Evolutionary conservation across 2,888 invertebrate species (phyloP).

Genomic region (Allygus modestus): DNA sequence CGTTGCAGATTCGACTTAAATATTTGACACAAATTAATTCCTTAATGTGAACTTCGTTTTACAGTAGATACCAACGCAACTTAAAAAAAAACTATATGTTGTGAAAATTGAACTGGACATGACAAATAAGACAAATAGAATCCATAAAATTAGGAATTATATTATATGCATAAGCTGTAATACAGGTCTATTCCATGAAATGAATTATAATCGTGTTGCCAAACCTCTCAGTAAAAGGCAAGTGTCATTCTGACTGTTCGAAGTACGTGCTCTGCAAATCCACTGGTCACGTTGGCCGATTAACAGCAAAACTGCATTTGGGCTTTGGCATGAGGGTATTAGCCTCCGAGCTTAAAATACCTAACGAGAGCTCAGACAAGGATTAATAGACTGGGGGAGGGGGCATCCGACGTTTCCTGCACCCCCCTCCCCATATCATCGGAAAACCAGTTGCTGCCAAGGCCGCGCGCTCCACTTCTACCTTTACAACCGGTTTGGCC

Average conservation of each 20-base stretch:
- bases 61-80: too few relatives aligned
- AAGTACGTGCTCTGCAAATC: background rate
- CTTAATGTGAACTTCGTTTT: too few relatives aligned
- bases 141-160: too few relatives aligned
- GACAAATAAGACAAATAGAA: too few relatives aligned
- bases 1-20: too few relatives aligned
- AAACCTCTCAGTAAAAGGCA: background rate
- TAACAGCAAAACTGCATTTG: background rate
- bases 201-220: too few relatives aligned
- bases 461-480: conserved; percentile 35
- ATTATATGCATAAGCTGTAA: too few relatives aligned
- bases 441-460: conserved; percentile 4
- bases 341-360: conserved; percentile 1
- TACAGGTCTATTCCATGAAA: too few relatives aligned
- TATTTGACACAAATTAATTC: too few relatives aligned
- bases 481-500: conserved; percentile 22
- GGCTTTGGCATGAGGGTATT: background rate
- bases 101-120: too few relatives aligned
- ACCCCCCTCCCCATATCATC: background rate
- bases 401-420: background rate
- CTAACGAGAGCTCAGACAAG: conserved; percentile 5
- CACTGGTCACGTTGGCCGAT: background rate
- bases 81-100: too few relatives aligned
- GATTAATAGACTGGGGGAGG: conserved; percentile 17
- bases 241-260: background rate